Evolutionary conservation across 1,140 invertebrate species (phyloP).

Genomic region (Marisa cornuarietis): DNA sequence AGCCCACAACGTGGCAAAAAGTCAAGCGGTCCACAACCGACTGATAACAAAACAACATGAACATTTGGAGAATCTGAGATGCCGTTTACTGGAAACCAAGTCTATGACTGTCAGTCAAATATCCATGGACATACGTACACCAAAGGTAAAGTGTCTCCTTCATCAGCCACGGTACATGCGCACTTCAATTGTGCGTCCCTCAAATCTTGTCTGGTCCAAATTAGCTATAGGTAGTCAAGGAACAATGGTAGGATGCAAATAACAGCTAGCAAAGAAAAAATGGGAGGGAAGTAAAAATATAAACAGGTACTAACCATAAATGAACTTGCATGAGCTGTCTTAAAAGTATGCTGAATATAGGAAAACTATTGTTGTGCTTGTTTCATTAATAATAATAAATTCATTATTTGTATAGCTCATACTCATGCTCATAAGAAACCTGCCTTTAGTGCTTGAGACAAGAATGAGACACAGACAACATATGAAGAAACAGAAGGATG

Average conservation of each 20-base stretch:
- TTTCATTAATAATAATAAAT: too few relatives aligned
- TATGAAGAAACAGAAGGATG: too few relatives aligned
- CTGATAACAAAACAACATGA: too few relatives aligned
- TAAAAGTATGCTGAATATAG: neutral
- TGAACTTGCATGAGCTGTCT: neutral
- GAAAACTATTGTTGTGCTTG: neutral
- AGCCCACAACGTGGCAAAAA: too few relatives aligned
- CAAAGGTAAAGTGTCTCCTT: neutral
- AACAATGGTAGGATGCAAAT: neutral
- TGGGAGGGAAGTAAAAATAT: neutral
- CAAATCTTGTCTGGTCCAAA: constrained; percentile 22
- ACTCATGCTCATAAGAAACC: too few relatives aligned
- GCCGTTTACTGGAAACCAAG: too few relatives aligned
- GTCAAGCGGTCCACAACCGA: too few relatives aligned
- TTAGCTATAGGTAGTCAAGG: constrained; percentile 14
- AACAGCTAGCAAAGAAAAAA: too few relatives aligned
- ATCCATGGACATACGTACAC: constrained; percentile 6
- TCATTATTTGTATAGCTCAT: too few relatives aligned
- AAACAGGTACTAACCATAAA: neutral
- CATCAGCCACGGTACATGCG: constrained; percentile 25
- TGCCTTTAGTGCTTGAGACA: too few relatives aligned
- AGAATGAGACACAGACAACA: too few relatives aligned
- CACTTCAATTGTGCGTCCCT: constrained; percentile 24
- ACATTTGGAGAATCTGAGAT: too few relatives aligned
- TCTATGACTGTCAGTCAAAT: neutral